Evolutionary conservation across 2,113 vertebrate species (phyloP).

Genomic region (Perca fluviatilis): DNA sequence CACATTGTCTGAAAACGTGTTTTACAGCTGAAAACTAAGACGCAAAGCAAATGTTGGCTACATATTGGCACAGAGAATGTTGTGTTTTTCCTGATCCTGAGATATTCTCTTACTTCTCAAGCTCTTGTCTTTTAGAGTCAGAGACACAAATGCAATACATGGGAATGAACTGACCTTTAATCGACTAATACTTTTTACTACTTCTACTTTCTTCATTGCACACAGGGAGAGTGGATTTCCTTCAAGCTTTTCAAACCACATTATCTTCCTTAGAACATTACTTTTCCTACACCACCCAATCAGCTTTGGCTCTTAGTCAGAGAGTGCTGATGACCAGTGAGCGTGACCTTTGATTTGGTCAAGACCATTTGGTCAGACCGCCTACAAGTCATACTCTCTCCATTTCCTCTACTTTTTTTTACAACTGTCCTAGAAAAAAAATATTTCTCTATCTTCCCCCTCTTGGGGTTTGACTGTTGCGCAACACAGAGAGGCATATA

Average conservation of each 20-base stretch:
- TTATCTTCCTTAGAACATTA: not conserved
- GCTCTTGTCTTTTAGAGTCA: not conserved
- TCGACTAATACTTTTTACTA: not conserved
- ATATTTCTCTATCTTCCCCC: slow-evolving; percentile 16
- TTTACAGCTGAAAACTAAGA: not conserved
- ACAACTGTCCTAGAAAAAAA: not conserved
- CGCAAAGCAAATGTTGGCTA: not conserved
- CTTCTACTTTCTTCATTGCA: not conserved
- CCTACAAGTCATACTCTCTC: not conserved
- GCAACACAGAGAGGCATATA: not conserved
- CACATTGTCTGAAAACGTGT: not conserved
- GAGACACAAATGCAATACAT: not conserved
- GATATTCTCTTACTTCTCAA: not conserved
- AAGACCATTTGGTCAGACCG: not conserved
- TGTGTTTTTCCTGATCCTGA: not conserved
- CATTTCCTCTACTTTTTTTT: not conserved
- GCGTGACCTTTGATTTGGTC: not conserved
- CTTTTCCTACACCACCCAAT: not conserved
- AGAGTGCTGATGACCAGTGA: not conserved
- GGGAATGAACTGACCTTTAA: not conserved
- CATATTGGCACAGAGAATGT: not conserved
- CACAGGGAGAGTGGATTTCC: not conserved
- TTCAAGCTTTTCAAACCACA: not conserved
- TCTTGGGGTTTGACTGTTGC: not conserved
- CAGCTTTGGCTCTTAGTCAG: slow-evolving; percentile 1